A percentile compares a stretch with the other conserved stretches of the same genome.
Evolutionary conservation across 2,888 invertebrate species (phyloP).

Genomic region (Halocaridina rubra): DNA sequence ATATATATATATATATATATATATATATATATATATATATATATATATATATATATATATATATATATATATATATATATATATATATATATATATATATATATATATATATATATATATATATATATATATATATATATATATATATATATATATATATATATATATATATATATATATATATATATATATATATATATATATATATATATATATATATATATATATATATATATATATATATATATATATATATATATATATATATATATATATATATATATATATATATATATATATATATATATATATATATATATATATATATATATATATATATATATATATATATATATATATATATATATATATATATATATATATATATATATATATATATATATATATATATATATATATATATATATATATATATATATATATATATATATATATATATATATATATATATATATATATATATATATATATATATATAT

Average conservation of each 20-base stretch:
- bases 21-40: neutral
- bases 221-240: neutral
- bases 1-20: neutral
- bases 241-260: neutral
- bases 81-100: neutral
- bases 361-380: neutral
- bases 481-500: neutral
- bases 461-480: neutral
- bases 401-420: neutral
- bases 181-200: neutral
- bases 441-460: neutral
- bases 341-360: neutral
- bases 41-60: neutral
- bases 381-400: neutral
- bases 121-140: neutral
- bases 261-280: neutral
- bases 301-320: neutral
- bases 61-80: neutral
- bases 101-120: neutral
- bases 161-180: neutral
- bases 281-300: neutral
- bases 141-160: neutral
- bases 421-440: neutral
- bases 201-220: neutral
- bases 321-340: neutral